phyloP scores from a whole-genome alignment of 2,797 vertebrate genomes.

The Orestias chungarensis region DNA sequence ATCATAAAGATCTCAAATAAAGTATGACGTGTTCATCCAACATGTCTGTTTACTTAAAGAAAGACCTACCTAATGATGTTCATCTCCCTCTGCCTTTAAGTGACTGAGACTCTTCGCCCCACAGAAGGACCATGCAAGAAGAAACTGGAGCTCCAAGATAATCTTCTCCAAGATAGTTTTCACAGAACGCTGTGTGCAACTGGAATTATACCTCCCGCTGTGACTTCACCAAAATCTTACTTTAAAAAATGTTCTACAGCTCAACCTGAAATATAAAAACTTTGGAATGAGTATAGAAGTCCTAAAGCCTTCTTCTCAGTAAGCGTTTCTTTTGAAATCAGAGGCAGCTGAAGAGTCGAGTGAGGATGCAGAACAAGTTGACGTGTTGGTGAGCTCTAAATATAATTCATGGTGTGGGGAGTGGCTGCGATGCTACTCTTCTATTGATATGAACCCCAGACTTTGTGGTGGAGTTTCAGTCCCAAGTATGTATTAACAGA shows the following conservation, averaged over 20 bases:
- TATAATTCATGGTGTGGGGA: constrained; percentile 71
- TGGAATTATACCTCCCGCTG: constrained; percentile 33
- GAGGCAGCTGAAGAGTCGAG: constrained; percentile 71
- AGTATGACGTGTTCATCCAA: neutral
- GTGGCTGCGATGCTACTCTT: constrained; percentile 59
- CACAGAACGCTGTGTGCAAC: constrained; percentile 18
- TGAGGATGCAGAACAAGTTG: constrained; percentile 58
- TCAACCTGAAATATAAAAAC: constrained; percentile 30
- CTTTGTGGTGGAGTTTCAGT: constrained; percentile 28
- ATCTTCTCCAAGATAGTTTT: constrained; percentile 38
- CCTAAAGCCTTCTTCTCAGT: constrained; percentile 39
- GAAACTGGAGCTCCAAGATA: constrained; percentile 33
- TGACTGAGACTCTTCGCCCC: constrained; percentile 38
- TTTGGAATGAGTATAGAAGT: constrained; percentile 48
- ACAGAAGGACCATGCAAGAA: constrained; percentile 53
- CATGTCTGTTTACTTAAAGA: constrained; percentile 6
- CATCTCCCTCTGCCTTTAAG: constrained; percentile 56
- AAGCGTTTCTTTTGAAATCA: constrained; percentile 59
- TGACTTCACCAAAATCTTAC: constrained; percentile 32
- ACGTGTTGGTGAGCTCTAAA: constrained; percentile 69
- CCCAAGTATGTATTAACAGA: neutral
- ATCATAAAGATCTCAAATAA: neutral
- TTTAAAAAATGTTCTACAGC: constrained; percentile 15
- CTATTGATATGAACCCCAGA: constrained; percentile 49
- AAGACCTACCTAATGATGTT: constrained; percentile 67